Evolutionary conservation across 2,797 vertebrate species (phyloP), one percentile per base, ranked within the genome.

Genomic region (Poeciliopsis infans): DNA sequence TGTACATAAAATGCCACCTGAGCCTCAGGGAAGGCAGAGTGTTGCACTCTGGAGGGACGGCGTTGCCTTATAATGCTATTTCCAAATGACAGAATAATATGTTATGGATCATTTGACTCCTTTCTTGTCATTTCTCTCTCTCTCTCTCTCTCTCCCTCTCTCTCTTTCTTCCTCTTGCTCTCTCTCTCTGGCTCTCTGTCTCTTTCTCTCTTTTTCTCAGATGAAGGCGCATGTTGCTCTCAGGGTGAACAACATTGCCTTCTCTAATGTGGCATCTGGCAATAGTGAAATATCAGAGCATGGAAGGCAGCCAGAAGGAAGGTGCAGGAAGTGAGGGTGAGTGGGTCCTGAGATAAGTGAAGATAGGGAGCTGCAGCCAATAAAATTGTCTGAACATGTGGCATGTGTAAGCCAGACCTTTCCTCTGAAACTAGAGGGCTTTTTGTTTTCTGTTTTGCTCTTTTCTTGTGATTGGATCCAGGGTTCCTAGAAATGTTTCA

Each of bases 71-170:
- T 93, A 93, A 95, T 81, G 88, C 88, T 80, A 79, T 94, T 95
- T 96, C 96, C 94, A 96, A 96, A 96, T 95, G 95, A 96, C 96
- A 97, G 89, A 94, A 93, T 96, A 96, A 97, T 96, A 96, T 94
- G 95, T 97, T 97, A 96, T 95, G 96, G 97, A 97, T 97, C 96
- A 97, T 97, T 97, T 97, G 95, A 94, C 92, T 91, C 83, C 82
- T 83, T 83, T 86, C 77, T 87, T 84, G 79, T 83, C 85, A 80
- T n/a, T 28, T 47, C 78, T 43, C 72, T 55, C 33, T 31, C 47
- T 45, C 59, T 33, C 51, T 46, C 15, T 69, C 61, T 51, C 41
- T n/a, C 20, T 23, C 23, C 25, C 7, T 93, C 82, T 94, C 87
- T 61, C 1, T 64, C 59, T 36, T 2, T 66, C 28, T 36, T 74